Evolutionary conservation across 2,797 vertebrate species (phyloP).

Genomic region (Macrochelys suwanniensis): DNA sequence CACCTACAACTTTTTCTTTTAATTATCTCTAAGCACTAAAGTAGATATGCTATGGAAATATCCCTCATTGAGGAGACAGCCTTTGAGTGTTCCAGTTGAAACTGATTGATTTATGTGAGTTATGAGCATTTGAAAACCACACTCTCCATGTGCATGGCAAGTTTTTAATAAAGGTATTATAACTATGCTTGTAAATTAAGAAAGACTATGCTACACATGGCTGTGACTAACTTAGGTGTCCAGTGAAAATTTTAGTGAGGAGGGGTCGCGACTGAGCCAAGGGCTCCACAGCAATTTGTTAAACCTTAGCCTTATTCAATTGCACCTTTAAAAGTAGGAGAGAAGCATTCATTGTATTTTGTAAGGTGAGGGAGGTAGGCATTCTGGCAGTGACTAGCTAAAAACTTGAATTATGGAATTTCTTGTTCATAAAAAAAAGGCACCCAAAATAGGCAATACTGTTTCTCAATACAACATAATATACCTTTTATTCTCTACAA

Average conservation of each 20-base stretch:
- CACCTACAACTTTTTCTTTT: not conserved
- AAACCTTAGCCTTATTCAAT: not conserved
- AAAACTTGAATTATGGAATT: not conserved
- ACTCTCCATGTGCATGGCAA: fast-evolving
- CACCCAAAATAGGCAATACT: not conserved
- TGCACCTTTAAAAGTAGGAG: not conserved
- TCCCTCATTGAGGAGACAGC: not conserved
- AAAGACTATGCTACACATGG: not conserved
- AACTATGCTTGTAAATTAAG: not conserved
- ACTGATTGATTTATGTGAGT: not conserved
- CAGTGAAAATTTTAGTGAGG: not conserved
- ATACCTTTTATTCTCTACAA: not conserved
- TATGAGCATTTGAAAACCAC: not conserved
- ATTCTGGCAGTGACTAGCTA: not conserved
- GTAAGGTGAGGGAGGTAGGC: not conserved
- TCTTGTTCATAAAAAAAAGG: not conserved
- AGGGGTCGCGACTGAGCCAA: not conserved
- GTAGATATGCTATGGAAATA: not conserved
- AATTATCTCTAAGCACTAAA: not conserved
- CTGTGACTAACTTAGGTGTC: not conserved
- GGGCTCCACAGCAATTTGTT: not conserved
- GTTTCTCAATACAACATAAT: not conserved
- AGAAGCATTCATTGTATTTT: not conserved
- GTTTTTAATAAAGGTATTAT: not conserved
- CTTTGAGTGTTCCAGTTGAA: constrained; percentile 17